Evolutionary conservation across 1,140 invertebrate genomes (phyloP), one percentile per base, ranked within the genome.

Genomic region (Chymomyza costata): DNA sequence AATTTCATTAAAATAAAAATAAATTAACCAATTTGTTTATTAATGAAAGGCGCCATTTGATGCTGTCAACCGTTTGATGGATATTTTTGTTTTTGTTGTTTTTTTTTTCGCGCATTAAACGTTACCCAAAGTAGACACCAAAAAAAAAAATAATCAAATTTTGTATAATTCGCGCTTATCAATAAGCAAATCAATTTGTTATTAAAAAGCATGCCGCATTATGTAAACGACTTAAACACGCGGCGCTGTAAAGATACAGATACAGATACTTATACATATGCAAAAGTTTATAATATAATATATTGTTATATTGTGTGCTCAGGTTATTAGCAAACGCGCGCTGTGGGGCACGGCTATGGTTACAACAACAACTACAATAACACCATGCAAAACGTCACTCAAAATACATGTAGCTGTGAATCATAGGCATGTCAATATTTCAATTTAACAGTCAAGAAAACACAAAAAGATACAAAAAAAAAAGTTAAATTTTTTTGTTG

Each of bases 401-500:
- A 43, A 32, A 49, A 55, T 51, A 65, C 51, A 57, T 46, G n/a
- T 8, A 31, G 32, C 18, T 25, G 45, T 60, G 57, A 60, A 61
- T 61, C 58, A 56, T 35, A 41, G 14, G 58, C 73, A 51, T 80
- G 71, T 80, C 71, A 78, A 78, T 80, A 78, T 80, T 64, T 78
- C 73, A 78, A 78, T 78, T 80, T 71, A 80, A 67, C 67, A 50
- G 48, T 62, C 67, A 64, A 63, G 65, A 69, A 71, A 65, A 78
- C 34, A 37, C 25, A 54, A 31, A 53, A 34, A 64, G 17, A 38
- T 19, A 25, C 3, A 21, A 13, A 16, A 41, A 41, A 41, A 40
- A 44, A 31, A n/a, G n/a, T n/a, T n/a, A n/a, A n/a, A n/a, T 16
- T 10, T 47, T 40, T 34, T 46, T 44, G 52, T 37, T 5, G 21